A percentile compares a stretch with the other conserved stretches of the same genome.
These are phyloP conservation scores for Buceros bicornis DNA, from an alignment of 2,797 vertebrate genomes.

Conservation along the genomic window DNA sequence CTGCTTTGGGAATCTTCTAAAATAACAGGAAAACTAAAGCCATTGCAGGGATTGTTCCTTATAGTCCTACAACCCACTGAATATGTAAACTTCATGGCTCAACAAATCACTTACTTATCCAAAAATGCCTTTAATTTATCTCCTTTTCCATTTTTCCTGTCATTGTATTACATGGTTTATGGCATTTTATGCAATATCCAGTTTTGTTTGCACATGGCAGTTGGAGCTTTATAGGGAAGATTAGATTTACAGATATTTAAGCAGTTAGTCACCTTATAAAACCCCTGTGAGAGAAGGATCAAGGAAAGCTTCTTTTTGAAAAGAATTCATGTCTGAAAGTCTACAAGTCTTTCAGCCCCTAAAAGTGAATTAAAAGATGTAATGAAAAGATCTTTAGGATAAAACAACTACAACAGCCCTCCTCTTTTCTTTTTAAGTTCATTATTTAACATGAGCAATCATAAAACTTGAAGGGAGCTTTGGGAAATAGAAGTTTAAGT, in stretches of 20 bases:
- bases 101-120: neutral
- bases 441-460: neutral
- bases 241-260: neutral
- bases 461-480: neutral
- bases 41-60: neutral
- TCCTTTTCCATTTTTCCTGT: neutral
- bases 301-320: neutral
- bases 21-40: neutral
- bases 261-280: neutral
- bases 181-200: neutral
- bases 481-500: slow-evolving; percentile 24
- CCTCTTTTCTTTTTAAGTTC: neutral
- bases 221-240: neutral
- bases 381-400: neutral
- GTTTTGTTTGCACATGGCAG: neutral
- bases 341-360: neutral
- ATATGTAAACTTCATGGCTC: neutral
- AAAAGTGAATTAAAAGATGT: neutral
- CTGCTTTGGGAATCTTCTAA: neutral
- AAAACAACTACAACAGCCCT: neutral
- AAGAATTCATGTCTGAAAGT: neutral
- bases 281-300: neutral
- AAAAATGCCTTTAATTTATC: neutral
- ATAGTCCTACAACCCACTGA: neutral
- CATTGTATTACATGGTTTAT: neutral